Evolutionary conservation across 2,888 invertebrate genomes (phyloP).

Genomic region (Bursaphelenchus okinawaensis): DNA sequence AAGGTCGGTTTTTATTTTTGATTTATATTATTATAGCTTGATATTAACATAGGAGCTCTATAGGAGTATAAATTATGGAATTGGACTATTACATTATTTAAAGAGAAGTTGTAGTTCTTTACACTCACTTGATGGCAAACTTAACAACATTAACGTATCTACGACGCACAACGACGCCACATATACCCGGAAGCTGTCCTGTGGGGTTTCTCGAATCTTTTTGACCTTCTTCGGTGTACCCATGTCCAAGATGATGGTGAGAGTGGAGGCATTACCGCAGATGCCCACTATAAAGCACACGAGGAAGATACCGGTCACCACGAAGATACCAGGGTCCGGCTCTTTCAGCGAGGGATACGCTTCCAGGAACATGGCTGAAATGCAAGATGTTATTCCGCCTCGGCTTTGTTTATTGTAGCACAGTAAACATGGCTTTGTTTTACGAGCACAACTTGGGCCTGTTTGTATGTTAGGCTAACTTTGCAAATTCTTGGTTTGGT

Average conservation of each 20-base stretch:
- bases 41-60: too few species aligned
- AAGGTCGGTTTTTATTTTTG: too few species aligned
- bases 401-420: too few species aligned
- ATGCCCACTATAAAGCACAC: slow-evolving; percentile 29
- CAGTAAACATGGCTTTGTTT: too few species aligned
- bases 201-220: slow-evolving; percentile 12
- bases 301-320: slow-evolving; percentile 25
- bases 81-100: too few species aligned
- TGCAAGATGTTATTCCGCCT: too few species aligned
- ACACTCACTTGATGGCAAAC: slow-evolving; percentile 26
- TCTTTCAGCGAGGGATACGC: slow-evolving; percentile 26
- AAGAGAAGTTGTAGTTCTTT: too few species aligned
- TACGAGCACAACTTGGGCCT: too few species aligned
- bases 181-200: slow-evolving; percentile 20
- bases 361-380: slow-evolving; percentile 6
- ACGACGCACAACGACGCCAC: slow-evolving; percentile 21
- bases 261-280: slow-evolving; percentile 35
- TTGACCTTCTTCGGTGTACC: slow-evolving; percentile 22
- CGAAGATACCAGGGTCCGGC: slow-evolving; percentile 22
- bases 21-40: too few species aligned
- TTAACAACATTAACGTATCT: slow-evolving; percentile 29
- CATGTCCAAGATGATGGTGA: slow-evolving; percentile 27
- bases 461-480: too few species aligned
- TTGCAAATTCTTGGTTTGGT: too few species aligned
- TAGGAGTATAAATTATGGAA: too few species aligned